Conservation (phyloP, 1,140 invertebrate species). For the Orius insidiosus region DNA sequence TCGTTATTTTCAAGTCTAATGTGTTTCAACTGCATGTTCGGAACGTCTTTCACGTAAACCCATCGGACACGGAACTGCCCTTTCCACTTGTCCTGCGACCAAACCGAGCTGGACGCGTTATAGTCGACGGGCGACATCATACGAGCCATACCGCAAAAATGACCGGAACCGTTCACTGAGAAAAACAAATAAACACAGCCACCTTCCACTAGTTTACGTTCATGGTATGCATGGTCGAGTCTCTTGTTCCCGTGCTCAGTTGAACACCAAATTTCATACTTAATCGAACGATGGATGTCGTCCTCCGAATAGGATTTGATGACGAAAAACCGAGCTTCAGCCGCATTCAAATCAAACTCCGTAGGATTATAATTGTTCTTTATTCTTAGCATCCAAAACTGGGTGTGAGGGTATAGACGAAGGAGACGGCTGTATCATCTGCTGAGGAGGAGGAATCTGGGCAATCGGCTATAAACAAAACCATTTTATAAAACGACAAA, state of each 20-base stretch:
- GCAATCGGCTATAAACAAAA: constrained; percentile 23
- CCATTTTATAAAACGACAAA: constrained; percentile 11
- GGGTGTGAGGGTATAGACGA: constrained; percentile 29
- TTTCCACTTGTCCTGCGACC: constrained; percentile 91
- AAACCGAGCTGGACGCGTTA: constrained; percentile 73
- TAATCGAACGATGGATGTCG: constrained; percentile 95
- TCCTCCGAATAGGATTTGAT: constrained; percentile 98
- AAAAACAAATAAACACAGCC: constrained; percentile 84
- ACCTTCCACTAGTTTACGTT: constrained; percentile 50
- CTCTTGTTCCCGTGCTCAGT: constrained; percentile 95
- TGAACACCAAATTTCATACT: constrained; percentile 98
- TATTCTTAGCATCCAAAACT: constrained; percentile 66
- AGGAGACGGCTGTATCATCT: constrained; percentile 5
- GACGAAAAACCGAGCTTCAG: constrained; percentile 83
- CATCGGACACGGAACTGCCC: constrained; percentile 93
- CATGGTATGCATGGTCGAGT: constrained; percentile 78
- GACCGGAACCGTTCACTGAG: constrained; percentile 91
- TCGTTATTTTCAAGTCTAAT: constrained; percentile 96
- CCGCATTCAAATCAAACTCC: constrained; percentile 75
- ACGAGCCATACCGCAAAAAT: constrained; percentile 97
- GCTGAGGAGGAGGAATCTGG: constrained; percentile 24
- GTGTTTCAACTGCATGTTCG: constrained; percentile 69
- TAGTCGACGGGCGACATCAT: constrained; percentile 93
- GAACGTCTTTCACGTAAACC: constrained; percentile 97
- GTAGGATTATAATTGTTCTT: constrained; percentile 93